phyloP scores from a whole-genome alignment of 2,797 vertebrate species.

The Psittacula derbiana region DNA sequence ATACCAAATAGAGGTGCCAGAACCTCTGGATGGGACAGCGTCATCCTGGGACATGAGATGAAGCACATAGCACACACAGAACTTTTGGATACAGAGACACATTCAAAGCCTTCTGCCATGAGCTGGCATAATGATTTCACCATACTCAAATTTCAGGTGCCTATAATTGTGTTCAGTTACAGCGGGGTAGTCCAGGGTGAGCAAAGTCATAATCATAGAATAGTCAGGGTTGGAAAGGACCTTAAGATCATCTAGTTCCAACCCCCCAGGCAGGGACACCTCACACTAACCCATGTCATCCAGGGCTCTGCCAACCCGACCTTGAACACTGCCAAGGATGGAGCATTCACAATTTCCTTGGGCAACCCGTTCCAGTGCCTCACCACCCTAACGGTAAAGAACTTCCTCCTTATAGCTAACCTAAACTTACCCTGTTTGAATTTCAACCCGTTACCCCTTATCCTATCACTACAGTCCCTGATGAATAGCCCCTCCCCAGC shows the following conservation, averaged over 20 bases:
- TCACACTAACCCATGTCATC: no score
- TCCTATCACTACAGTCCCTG: no score
- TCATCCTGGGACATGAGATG: neutral
- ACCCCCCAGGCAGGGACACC: no score
- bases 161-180: neutral
- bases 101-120: neutral
- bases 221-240: neutral
- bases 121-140: neutral
- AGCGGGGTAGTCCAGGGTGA: neutral
- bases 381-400: no score
- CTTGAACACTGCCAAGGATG: no score
- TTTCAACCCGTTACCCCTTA: no score
- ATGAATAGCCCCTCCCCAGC: no score
- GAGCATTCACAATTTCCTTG: no score
- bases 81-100: neutral
- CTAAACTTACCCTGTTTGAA: no score
- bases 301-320: no score
- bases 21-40: neutral
- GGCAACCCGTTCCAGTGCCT: no score
- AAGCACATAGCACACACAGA: neutral
- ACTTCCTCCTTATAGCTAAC: no score
- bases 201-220: neutral
- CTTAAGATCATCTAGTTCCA: neutral
- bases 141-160: neutral
- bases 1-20: neutral